Percentiles rank a stretch among this genome's conserved stretches.
Conservation (phyloP, 2,113 vertebrate genomes). For the Lampris incognitus region DNA sequence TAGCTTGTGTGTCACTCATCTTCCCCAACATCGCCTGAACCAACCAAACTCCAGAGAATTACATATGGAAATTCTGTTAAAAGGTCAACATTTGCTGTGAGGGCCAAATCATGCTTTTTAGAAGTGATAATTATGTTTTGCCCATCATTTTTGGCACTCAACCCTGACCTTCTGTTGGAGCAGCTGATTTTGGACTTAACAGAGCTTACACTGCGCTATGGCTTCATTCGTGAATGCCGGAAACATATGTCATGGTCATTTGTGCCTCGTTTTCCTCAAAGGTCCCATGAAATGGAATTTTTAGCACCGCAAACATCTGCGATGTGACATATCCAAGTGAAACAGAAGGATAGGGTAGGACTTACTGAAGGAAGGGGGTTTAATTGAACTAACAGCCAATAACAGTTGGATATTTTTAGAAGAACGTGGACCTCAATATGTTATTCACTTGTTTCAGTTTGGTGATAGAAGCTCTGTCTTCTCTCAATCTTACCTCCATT, state of each 20-base stretch:
- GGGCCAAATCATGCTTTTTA: background rate
- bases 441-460: too few species aligned
- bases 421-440: too few species aligned
- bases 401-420: too few species aligned
- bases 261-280: background rate
- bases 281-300: too few species aligned
- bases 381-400: too few species aligned
- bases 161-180: background rate
- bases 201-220: background rate
- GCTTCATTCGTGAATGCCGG: background rate
- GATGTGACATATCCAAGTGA: too few species aligned
- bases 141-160: background rate
- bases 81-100: background rate
- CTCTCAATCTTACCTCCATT: too few species aligned
- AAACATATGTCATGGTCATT: background rate
- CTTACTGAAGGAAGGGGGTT: too few species aligned
- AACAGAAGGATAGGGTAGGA: too few species aligned
- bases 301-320: too few species aligned
- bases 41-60: background rate
- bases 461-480: too few species aligned
- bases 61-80: background rate
- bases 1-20: background rate
- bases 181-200: background rate
- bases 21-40: background rate
- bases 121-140: background rate